A percentile compares a stretch with the other conserved stretches of the same genome.
Conservation (phyloP, 2,888 invertebrate genomes). For the Agriopis aurantiaria region DNA sequence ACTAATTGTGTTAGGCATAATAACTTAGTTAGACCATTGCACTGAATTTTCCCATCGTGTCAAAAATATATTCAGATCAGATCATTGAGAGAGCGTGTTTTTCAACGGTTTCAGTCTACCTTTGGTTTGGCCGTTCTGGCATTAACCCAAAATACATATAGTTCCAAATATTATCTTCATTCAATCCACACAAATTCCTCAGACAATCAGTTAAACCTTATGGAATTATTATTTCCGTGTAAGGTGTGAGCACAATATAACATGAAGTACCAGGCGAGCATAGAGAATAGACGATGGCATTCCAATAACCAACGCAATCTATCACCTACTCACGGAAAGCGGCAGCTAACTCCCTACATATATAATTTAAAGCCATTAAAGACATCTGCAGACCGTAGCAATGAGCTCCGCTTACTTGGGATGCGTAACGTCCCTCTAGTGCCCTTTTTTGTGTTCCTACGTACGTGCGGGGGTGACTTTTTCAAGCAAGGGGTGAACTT, state of each 20-base stretch:
- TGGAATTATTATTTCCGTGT: background rate
- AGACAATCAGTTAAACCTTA: background rate
- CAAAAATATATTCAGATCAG: no score
- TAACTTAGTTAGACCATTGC: no score
- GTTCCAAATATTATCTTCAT: no score
- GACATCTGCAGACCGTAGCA: slow-evolving; percentile 84
- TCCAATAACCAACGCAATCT: slow-evolving; percentile 64
- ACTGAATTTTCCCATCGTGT: no score
- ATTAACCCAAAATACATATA: no score
- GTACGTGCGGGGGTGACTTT: slow-evolving; percentile 85
- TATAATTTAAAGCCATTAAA: slow-evolving; percentile 87
- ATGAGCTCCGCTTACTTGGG: slow-evolving; percentile 83
- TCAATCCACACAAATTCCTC: background rate
- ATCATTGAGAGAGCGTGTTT: no score
- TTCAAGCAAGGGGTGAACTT: slow-evolving; percentile 84
- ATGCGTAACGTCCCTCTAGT: slow-evolving; percentile 82
- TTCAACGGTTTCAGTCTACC: no score
- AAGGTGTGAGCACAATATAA: slow-evolving; percentile 5
- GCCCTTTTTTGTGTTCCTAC: slow-evolving; percentile 83
- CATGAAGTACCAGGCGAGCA: slow-evolving; percentile 24
- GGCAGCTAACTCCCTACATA: slow-evolving; percentile 84
- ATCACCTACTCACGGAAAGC: slow-evolving; percentile 72
- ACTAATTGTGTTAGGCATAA: no score
- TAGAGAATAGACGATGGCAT: slow-evolving; percentile 37
- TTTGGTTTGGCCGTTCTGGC: no score